Percentiles rank a stretch among this genome's conserved stretches.
Evolutionary conservation across 2,888 invertebrate genomes (phyloP).

Genomic region (Sminthurinus aureus): DNA sequence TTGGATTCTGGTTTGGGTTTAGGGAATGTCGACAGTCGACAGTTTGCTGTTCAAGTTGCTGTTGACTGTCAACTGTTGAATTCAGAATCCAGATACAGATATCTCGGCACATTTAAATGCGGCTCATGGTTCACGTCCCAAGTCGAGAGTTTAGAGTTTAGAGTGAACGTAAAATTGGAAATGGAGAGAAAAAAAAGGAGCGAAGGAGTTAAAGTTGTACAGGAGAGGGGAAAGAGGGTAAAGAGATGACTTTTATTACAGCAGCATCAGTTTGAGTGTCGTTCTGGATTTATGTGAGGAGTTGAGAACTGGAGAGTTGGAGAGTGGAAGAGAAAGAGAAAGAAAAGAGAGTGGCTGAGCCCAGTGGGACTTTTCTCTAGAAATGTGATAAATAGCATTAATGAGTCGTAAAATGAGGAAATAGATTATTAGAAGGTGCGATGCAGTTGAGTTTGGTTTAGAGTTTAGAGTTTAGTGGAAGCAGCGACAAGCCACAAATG

Average conservation of each 20-base stretch:
- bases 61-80: too few relatives aligned
- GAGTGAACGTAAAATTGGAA: not conserved
- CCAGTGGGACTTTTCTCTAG: slow-evolving; percentile 42
- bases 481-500: slow-evolving; percentile 20
- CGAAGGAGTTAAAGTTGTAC: not conserved
- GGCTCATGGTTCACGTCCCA: too few relatives aligned
- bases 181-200: not conserved
- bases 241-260: slow-evolving; percentile 36
- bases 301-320: slow-evolving; percentile 25
- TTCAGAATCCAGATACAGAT: too few relatives aligned
- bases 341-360: not conserved
- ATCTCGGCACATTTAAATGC: too few relatives aligned
- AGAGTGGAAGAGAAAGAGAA: slow-evolving; percentile 4
- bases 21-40: too few relatives aligned
- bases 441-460: not conserved
- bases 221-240: not conserved
- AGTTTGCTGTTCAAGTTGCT: too few relatives aligned
- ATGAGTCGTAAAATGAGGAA: slow-evolving; percentile 51
- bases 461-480: slow-evolving; percentile 9
- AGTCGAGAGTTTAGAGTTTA: too few relatives aligned
- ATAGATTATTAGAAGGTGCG: slow-evolving; percentile 49
- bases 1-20: too few relatives aligned
- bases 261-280: slow-evolving; percentile 33
- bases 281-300: slow-evolving; percentile 29
- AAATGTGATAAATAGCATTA: slow-evolving; percentile 47